Evolutionary conservation across 2,113 vertebrate species (phyloP).

Genomic region (Ceratotherium simum): DNA sequence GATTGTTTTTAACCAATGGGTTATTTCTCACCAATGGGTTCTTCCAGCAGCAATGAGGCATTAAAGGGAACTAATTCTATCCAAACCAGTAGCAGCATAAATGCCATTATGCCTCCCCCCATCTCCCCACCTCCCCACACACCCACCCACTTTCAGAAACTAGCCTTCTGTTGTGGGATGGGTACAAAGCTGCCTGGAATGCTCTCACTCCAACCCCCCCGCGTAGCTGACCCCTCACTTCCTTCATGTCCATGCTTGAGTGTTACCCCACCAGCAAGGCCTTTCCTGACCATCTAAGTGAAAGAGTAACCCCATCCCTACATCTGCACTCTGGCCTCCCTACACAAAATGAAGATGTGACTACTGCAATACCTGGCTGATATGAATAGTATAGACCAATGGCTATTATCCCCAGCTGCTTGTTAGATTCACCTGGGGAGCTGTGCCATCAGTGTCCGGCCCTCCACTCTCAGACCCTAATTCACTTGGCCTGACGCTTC

Average conservation of each 20-base stretch:
- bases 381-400: neutral
- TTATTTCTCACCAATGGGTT: neutral
- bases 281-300: neutral
- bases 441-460: neutral
- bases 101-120: no score
- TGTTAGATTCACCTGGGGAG: neutral
- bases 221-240: neutral
- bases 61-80: neutral
- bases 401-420: neutral
- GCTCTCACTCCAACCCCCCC: fast-evolving
- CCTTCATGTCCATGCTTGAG: neutral
- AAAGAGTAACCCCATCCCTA: neutral
- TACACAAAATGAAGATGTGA: neutral
- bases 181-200: neutral
- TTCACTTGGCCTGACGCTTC: neutral
- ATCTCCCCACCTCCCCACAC: neutral
- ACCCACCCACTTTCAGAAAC: neutral
- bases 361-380: neutral
- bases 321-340: neutral
- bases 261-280: neutral
- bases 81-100: neutral
- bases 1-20: conserved; percentile 44
- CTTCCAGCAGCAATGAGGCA: neutral
- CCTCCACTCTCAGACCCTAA: neutral
- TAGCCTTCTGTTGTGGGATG: neutral